Evolutionary conservation across 1,140 invertebrate species (phyloP), one percentile per base, ranked within the genome.

Genomic region (Papilio helenus): DNA sequence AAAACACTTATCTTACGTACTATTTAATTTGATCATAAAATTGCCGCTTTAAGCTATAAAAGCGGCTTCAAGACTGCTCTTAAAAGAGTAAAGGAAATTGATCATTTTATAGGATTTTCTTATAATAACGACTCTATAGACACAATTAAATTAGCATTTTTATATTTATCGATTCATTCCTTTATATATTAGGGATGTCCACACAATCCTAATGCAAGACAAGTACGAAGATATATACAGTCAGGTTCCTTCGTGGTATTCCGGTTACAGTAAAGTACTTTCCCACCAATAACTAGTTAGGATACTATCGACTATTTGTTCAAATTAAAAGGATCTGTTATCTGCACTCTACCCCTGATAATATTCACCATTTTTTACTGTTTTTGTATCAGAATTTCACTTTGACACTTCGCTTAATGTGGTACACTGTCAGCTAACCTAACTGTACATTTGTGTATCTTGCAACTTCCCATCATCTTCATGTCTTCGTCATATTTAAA

Each of bases 11-110:
- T 73, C 72, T 73, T 51, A 46, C 42, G 72, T 26, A 44, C 49
- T 46, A 73, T 73, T 73, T 73, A 73, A 73, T 73, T 73, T 73
- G 72, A 73, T 73, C 72, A 73, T 73, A 73, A 73, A 73, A 73
- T 73, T 44, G 72, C 72, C 72, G 72, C 72, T 73, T 73, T 18
- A 49, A 73, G 46, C 20, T 23, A 73, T 73, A 73, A 73, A 73
- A 73, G 72, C 44, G 72, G 72, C 72, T 73, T 73, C 72, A 34
- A 73, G 72, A 23, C 44, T 73, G 72, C 72, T 73, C 44, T 73
- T 73, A 73, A 73, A 73, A 73, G 42, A 73, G 42, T 34, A 26
- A 12, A 73, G 72, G 46, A 73, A 49, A 73, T 73, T 73, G 72
- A 73, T 73, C 72, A 49, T 73, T 73, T 73, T 73, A 73, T 49